A percentile compares a stretch with the other conserved stretches of the same genome.
Evolutionary conservation across 2,888 invertebrate species (phyloP).

Genomic region (Parnassius mnemosyne): DNA sequence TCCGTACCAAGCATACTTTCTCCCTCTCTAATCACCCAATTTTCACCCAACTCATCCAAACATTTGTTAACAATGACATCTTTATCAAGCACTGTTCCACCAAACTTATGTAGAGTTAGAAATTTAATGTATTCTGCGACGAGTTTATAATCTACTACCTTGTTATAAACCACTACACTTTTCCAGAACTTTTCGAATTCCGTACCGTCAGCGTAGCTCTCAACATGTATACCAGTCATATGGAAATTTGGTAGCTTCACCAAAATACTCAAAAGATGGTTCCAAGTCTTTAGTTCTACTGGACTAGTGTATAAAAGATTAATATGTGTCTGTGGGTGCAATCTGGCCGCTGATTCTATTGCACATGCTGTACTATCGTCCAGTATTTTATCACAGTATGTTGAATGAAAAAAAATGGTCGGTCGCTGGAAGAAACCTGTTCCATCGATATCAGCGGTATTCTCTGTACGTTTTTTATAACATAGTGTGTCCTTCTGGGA

Average conservation of each 20-base stretch:
- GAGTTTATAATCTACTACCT: constrained; percentile 7
- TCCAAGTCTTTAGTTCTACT: constrained; percentile 5
- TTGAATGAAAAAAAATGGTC: constrained; percentile 27
- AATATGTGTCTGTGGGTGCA: constrained; percentile 20
- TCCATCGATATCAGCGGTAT: constrained; percentile 1
- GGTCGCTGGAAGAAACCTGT: constrained; percentile 9
- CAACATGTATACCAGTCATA: constrained; percentile 21
- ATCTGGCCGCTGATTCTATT: constrained; percentile 27
- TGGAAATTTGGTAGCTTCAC: constrained; percentile 21
- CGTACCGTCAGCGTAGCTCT: constrained; percentile 25
- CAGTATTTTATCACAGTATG: constrained; percentile 21
- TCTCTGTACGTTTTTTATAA: constrained; percentile 9
- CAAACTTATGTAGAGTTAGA: constrained; percentile 27
- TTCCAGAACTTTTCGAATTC: constrained; percentile 26
- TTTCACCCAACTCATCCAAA: constrained; percentile 12
- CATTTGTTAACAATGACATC: constrained; percentile 27
- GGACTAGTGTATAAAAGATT: constrained; percentile 18
- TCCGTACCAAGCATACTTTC: constrained; percentile 18
- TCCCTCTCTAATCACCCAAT: constrained; percentile 23
- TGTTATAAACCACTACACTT: constrained; percentile 6
- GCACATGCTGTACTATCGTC: constrained; percentile 26
- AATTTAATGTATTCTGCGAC: constrained; percentile 27
- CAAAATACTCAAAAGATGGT: constrained; percentile 12
- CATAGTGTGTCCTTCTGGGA: constrained; percentile 5
- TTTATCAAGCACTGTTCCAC: constrained; percentile 28